phyloP scores from a whole-genome alignment of 2,797 vertebrate genomes.

The Gallinago nigripennis region DNA sequence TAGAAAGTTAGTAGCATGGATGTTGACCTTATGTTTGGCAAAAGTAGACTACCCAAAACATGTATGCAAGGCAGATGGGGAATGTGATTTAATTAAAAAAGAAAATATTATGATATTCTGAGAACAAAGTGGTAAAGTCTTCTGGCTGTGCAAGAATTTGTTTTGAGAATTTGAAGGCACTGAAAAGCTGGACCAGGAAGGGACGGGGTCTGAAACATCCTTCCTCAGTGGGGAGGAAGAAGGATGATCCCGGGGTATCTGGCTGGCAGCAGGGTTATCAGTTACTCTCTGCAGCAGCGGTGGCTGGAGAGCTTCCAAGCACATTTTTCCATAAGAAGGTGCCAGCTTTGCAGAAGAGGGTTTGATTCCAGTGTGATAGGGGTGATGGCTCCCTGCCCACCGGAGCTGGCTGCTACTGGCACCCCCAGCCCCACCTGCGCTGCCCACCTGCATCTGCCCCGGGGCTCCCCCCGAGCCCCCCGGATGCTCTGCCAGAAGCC shows the following conservation, averaged over 20 bases:
- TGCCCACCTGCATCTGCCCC: background rate
- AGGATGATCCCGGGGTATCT: rapidly evolving
- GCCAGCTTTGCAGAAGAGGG: background rate
- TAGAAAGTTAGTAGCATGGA: constrained; percentile 48
- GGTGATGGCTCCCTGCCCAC: background rate
- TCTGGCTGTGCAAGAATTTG: constrained; percentile 32
- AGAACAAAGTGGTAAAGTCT: constrained; percentile 51
- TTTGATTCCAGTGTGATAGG: background rate
- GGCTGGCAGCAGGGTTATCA: constrained; percentile 13
- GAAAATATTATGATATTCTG: constrained; percentile 57
- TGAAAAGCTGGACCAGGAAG: background rate
- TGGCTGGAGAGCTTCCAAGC: constrained; percentile 33
- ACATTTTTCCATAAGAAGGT: background rate
- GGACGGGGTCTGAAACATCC: rapidly evolving
- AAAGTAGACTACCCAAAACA: constrained; percentile 27
- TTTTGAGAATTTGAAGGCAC: constrained; percentile 34
- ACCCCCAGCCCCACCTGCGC: background rate
- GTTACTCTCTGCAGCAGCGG: background rate
- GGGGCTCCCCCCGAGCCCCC: rapidly evolving
- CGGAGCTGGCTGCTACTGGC: background rate
- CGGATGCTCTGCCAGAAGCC: background rate
- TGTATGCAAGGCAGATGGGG: constrained; percentile 64
- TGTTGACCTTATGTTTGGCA: constrained; percentile 71
- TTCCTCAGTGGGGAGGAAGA: background rate
- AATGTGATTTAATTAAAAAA: constrained; percentile 49